Base-by-base conservation (phyloP, 2,888 invertebrate species). In the Taenaris catops region DNA sequence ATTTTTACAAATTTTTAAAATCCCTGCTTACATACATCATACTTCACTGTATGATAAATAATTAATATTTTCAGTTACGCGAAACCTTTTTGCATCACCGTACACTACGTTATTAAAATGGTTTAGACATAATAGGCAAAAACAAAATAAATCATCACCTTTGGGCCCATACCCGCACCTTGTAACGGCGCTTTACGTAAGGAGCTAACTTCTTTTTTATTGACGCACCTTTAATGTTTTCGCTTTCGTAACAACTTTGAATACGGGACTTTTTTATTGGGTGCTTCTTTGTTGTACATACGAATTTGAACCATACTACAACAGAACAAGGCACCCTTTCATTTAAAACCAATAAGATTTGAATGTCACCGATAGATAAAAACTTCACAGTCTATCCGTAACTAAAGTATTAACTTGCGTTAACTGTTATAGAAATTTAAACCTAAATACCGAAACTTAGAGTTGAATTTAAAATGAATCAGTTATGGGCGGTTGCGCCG, bases 201-300 rank as follows among this genome's bases (percentile, higher is more conserved):
- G 83, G 74, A 68, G 76, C 74, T 78, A 79, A 84, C 79, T 79
- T 79, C 75, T 72, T 78, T 86, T 86, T 84, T 86, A 86, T 80
- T 66, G 72, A 62, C 70, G 53, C 79, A 81, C 84, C 83, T 84
- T 80, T 79, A 79, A 74, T 71, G 74, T 56, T 66, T 69, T 68
- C 68, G 64, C 66, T 64, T 70, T 78, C 67, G 68, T 55, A 74
- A 78, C 73, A 79, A 79, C 74, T 84, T 83, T 76, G 79, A 72
- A 79, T 78, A 74, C 70, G 58, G 64, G 44, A 34, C 67, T 68
- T 81, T n/a, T 73, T 83, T 81, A 79, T 76, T 73, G 63, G 62
- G 53, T 49, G 53, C 55, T 41, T 24, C 14, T 4, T 14, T 25
- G 24, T 7, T 6, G 9, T 7, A 16, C 38, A 47, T 17, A 8